Evolutionary conservation across 2,113 vertebrate genomes (phyloP), one percentile per base, ranked within the genome.

Genomic region (Notothenia coriiceps): DNA sequence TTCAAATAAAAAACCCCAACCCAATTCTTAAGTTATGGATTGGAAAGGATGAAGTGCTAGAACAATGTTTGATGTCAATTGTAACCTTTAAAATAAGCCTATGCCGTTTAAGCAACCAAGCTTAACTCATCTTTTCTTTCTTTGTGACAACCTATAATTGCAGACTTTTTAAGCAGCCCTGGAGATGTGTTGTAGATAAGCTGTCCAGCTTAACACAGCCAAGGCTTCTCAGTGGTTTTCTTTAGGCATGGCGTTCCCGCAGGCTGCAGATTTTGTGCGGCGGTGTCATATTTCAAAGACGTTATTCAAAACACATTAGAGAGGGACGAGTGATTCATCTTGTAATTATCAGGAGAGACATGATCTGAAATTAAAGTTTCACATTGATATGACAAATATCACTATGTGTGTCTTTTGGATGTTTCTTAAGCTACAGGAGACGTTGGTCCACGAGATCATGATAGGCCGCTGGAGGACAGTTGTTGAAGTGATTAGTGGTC

Each of bases 71-170:
- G 67, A 79, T 77, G 79, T 65, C 69, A 87, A 91, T 70, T 82
- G 81, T 64, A 74, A 74, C 79, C 75, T 86, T 83, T 73, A 68
- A 77, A 85, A 72, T 46, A 15, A 81, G 49, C 70, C 79, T 1
- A 52, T 67, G 51, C 33, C 10, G n/a, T 69, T 78, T 75, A 75
- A 73, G 59, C 74, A 84, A 60, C 78, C 46, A 55, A 10, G 76
- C 86, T 92, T 93, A 90, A 92, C 89, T 90, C 81, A 77, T 86
- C 88, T 74, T 75, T 78, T 83, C 61, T 63, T 20, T 71, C 80
- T 87, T 78, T 80, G 84, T 91, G 88, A 92, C 91, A 90, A 72
- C 90, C 84, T 81, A 69, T 92, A 93, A 94, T 94, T 92, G 85
- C 56, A 71, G 80, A 89, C 83, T 82, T 89, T 89, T 88, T 79